phyloP scores from a whole-genome alignment of 1,140 invertebrate genomes.

The Drosophila teissieri region DNA sequence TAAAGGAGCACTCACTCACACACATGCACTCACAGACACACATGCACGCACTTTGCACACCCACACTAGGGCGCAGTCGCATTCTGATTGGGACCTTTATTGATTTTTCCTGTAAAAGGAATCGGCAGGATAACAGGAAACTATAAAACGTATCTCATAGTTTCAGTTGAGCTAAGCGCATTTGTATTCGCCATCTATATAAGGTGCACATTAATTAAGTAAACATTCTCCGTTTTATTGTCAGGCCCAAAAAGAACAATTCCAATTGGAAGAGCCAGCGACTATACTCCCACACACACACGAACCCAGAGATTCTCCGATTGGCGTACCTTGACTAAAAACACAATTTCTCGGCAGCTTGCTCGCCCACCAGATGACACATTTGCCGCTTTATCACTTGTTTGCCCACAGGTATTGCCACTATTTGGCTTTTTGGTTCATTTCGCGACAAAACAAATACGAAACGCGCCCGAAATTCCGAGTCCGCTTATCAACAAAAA shows the following conservation, averaged over 20 bases:
- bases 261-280: constrained; percentile 50
- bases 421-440: constrained; percentile 53
- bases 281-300: constrained; percentile 65
- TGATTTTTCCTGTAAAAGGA: constrained; percentile 80
- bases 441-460: constrained; percentile 62
- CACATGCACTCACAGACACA: constrained; percentile 16
- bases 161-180: neutral
- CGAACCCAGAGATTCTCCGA: constrained; percentile 28
- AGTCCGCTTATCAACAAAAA: constrained; percentile 24
- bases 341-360: constrained; percentile 53
- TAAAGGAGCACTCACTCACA: constrained; percentile 57
- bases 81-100: constrained; percentile 70
- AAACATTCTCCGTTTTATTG: constrained; percentile 57
- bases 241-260: constrained; percentile 50
- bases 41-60: constrained; percentile 14
- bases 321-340: constrained; percentile 61
- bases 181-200: constrained; percentile 4
- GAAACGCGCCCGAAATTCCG: constrained; percentile 39
- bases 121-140: constrained; percentile 33
- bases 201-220: constrained; percentile 18
- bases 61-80: constrained; percentile 55
- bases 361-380: constrained; percentile 36
- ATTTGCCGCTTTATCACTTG: constrained; percentile 60
- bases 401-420: constrained; percentile 53
- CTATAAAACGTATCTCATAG: neutral